Evolutionary conservation across 2,113 vertebrate species (phyloP).

Genomic region (Benitochromis conjunctus): DNA sequence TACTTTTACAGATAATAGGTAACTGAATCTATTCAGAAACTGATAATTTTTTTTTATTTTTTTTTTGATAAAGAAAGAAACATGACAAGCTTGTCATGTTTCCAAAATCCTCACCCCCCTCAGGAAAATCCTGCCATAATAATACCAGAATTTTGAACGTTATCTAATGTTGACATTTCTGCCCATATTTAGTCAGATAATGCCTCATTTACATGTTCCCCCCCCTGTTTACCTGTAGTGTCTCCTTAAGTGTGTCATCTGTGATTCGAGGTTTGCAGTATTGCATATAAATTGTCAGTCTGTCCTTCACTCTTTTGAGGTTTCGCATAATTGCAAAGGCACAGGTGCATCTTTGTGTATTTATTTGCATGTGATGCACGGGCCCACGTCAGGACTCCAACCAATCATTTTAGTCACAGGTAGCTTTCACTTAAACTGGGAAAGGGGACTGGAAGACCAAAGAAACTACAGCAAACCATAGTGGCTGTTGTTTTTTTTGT

Average conservation of each 20-base stretch:
- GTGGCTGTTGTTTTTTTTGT: neutral
- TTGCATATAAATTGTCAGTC: neutral
- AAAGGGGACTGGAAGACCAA: conserved; percentile 6
- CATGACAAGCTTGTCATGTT: neutral
- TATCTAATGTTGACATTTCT: neutral
- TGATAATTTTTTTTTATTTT: no score
- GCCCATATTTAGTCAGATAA: neutral
- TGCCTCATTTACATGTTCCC: neutral
- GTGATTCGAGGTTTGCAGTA: neutral
- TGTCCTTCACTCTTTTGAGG: neutral
- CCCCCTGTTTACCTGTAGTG: neutral
- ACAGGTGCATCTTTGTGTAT: neutral
- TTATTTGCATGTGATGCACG: neutral
- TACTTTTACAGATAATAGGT: neutral
- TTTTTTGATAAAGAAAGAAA: neutral
- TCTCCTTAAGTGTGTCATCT: neutral
- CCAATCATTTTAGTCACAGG: conserved; percentile 13
- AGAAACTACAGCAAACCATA: conserved; percentile 2
- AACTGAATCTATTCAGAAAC: no score
- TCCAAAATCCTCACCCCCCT: neutral
- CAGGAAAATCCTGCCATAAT: neutral
- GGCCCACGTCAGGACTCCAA: neutral
- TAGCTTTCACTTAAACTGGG: conserved; percentile 3
- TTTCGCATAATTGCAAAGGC: neutral
- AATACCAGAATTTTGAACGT: neutral